Base-by-base conservation (phyloP, 2,113 vertebrate genomes). In the Nannospalax galili region DNA sequence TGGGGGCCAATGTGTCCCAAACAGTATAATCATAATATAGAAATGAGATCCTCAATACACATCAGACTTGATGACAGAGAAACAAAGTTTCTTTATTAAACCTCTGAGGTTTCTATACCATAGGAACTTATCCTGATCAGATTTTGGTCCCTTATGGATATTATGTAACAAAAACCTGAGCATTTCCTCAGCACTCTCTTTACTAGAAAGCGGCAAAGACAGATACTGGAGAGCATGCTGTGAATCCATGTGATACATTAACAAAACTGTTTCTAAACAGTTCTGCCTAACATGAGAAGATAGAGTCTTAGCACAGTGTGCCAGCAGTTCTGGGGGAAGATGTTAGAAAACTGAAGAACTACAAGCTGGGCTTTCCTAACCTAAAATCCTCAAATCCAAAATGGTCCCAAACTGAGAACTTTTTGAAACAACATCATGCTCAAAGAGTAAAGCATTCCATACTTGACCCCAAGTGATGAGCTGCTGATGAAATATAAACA, bases 211-310 rank as follows among this genome's bases (percentile, higher is more conserved):
- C 35, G 84, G 37, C 75, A 60, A 91, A 70, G 75, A 62, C 16
- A 73, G 40, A 82, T 48, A 19, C 9, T 64, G 26, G 37, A 65
- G 35, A 87, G 91, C 82, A 77, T 26, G 15, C 20, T 70, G 16
- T 72, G 35, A 24, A 40, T 67, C 70, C 12, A 12, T 75, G 35
- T 77, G 58, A 80, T 32, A 17, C 28, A 92, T 37, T 37, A 58
- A 64, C 35, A 73, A 58, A 85, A 37, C 16, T 37, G 40, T 93
- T 78, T 90, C 80, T 92, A n/a, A 79, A 84, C 85, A 84, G 2
- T 85, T 88, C 79, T 6, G 92, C 62, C 52, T 73, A 37, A 65
- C 4, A 42, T 42, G 24, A 26, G 52, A 7, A 80, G 19, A 22
- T 9, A 22, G 69, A 78, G 7, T 0, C 12, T 30, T 28, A 56